Conservation (phyloP, 2,888 invertebrate species). For the Resseliella maxima region DNA sequence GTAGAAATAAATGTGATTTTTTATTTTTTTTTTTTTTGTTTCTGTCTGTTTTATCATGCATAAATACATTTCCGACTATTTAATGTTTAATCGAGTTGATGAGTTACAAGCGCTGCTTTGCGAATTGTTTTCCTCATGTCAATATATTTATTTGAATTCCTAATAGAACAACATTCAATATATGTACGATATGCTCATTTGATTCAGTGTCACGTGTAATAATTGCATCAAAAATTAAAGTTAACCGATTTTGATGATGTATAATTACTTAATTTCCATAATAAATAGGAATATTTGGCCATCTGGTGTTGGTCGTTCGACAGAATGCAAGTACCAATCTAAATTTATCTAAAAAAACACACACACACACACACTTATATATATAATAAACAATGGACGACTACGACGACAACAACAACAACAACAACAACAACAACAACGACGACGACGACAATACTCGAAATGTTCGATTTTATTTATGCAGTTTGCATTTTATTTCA, state of each 20-base stretch:
- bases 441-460: too few relatives aligned
- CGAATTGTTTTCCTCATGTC: neutral
- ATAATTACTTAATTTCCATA: neutral
- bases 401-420: too few relatives aligned
- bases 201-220: slow-evolving; percentile 33
- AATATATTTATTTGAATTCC: neutral
- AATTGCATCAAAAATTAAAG: slow-evolving; percentile 15
- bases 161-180: neutral
- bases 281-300: neutral
- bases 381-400: too few relatives aligned
- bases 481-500: neutral
- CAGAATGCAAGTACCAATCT: too few relatives aligned
- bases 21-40: too few relatives aligned
- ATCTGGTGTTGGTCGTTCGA: neutral
- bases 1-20: too few relatives aligned
- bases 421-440: too few relatives aligned
- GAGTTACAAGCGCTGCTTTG: neutral
- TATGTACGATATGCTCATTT: slow-evolving; percentile 12
- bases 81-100: neutral
- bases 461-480: neutral
- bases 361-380: too few relatives aligned
- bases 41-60: too few relatives aligned
- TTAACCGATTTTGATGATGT: neutral
- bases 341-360: too few relatives aligned
- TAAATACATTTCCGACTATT: too few relatives aligned